These are phyloP conservation scores for Drosophila dunni DNA, from an alignment of 1,140 invertebrate species.

Conservation along the genomic window DNA sequence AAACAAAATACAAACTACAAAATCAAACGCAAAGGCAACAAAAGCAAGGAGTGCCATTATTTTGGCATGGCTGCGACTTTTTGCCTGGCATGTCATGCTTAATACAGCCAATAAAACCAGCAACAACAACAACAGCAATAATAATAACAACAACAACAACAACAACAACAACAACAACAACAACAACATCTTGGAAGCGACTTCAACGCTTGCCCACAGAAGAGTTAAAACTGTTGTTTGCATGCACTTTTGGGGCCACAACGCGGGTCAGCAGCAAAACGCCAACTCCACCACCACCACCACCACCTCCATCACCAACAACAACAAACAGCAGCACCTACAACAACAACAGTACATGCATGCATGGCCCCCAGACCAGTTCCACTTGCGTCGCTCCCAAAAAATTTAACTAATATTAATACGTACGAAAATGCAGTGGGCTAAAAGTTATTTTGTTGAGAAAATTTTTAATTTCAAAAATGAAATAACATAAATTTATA, in stretches of 20 bases:
- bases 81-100: slow-evolving; percentile 76
- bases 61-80: slow-evolving; percentile 58
- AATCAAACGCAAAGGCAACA: slow-evolving; percentile 42
- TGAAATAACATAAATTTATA: no score
- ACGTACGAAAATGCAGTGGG: slow-evolving; percentile 1
- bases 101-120: slow-evolving; percentile 80
- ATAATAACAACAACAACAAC: slow-evolving; percentile 41
- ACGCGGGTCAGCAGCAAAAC: slow-evolving; percentile 71
- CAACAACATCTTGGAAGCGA: slow-evolving; percentile 60
- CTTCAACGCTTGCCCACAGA: slow-evolving; percentile 57
- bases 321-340: slow-evolving; percentile 25
- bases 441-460: background rate
- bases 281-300: slow-evolving; percentile 51
- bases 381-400: slow-evolving; percentile 82
- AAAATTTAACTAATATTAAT: slow-evolving; percentile 80
- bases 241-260: slow-evolving; percentile 80
- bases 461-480: background rate
- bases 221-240: slow-evolving; percentile 64
- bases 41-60: slow-evolving; percentile 75
- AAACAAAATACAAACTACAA: slow-evolving; percentile 42
- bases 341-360: slow-evolving; percentile 33
- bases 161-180: slow-evolving; percentile 39
- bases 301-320: slow-evolving; percentile 26
- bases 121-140: slow-evolving; percentile 58
- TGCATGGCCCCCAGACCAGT: slow-evolving; percentile 76